phyloP scores from a whole-genome alignment of 2,113 vertebrate species.

The Percopsis transmontana region DNA sequence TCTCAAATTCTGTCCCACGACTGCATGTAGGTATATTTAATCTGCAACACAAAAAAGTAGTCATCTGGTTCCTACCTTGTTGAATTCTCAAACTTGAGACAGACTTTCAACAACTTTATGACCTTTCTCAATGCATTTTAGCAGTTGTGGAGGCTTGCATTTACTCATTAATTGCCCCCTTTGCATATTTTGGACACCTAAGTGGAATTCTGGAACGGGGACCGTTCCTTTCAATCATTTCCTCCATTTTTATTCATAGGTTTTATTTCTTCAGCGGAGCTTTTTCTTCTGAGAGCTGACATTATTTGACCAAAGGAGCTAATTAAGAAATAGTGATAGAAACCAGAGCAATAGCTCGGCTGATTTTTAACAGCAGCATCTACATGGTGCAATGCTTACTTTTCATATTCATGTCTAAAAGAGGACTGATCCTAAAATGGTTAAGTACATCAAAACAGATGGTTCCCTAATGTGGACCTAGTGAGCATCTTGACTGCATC shows the following conservation, averaged over 20 bases:
- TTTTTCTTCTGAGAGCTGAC: too few relatives aligned
- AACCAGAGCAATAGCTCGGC: neutral
- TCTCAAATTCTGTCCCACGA: neutral
- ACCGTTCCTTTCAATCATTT: too few relatives aligned
- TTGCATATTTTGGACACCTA: too few relatives aligned
- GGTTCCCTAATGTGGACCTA: conserved; percentile 26
- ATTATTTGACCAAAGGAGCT: too few relatives aligned
- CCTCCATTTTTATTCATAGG: too few relatives aligned
- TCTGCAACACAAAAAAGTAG: conserved; percentile 5
- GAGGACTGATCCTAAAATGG: neutral
- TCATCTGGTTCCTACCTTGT: neutral
- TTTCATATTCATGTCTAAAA: neutral
- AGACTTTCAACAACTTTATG: too few relatives aligned
- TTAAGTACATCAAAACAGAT: conserved; percentile 21
- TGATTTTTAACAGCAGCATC: conserved; percentile 2
- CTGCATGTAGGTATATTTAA: neutral
- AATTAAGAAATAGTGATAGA: too few relatives aligned
- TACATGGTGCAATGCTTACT: neutral
- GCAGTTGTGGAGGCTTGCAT: too few relatives aligned
- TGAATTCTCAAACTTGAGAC: neutral
- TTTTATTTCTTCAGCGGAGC: too few relatives aligned
- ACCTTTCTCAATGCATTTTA: neutral
- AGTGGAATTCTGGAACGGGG: too few relatives aligned
- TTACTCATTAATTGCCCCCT: too few relatives aligned
- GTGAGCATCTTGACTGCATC: conserved; percentile 21